These are phyloP conservation scores for Oophaga sylvatica DNA, from an alignment of 2,797 vertebrate genomes.

Conservation along the genomic window DNA sequence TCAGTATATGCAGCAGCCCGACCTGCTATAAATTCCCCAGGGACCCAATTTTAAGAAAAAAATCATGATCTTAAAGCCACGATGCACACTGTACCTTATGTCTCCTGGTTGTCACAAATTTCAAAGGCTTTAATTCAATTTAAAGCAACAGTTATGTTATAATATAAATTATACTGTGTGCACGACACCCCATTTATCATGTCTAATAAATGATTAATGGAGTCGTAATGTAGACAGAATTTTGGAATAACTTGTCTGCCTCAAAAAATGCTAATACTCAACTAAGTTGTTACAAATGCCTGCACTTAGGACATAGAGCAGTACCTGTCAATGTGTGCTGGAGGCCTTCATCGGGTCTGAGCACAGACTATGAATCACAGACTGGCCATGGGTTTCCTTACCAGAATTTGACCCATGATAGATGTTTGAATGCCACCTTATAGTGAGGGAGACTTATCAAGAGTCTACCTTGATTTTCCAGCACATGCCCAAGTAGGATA, in stretches of 20 bases:
- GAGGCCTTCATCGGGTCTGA: not conserved
- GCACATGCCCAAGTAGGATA: not conserved
- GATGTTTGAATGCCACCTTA: too few species aligned
- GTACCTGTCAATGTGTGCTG: not conserved
- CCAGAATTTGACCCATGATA: too few species aligned
- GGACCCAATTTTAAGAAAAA: not conserved
- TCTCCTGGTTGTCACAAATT: not conserved
- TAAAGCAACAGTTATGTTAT: not conserved
- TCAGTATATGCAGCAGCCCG: not conserved
- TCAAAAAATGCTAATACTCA: not conserved
- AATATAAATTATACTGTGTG: not conserved
- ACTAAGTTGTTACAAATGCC: not conserved
- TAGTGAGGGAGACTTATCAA: not conserved
- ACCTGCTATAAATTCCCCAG: not conserved
- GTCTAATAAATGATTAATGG: not conserved
- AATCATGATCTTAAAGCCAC: not conserved
- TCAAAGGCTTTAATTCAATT: not conserved
- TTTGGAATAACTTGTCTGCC: not conserved
- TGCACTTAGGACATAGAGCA: not conserved
- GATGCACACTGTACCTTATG: not conserved
- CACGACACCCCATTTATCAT: not conserved
- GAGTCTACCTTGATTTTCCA: not conserved
- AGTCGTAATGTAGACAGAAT: not conserved
- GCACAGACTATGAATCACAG: too few species aligned
- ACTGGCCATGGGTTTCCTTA: too few species aligned